A percentile compares a stretch with the other conserved stretches of the same genome.
phyloP scores from a whole-genome alignment of 2,113 vertebrate genomes.

The Ptychochromis oligacanthus region DNA sequence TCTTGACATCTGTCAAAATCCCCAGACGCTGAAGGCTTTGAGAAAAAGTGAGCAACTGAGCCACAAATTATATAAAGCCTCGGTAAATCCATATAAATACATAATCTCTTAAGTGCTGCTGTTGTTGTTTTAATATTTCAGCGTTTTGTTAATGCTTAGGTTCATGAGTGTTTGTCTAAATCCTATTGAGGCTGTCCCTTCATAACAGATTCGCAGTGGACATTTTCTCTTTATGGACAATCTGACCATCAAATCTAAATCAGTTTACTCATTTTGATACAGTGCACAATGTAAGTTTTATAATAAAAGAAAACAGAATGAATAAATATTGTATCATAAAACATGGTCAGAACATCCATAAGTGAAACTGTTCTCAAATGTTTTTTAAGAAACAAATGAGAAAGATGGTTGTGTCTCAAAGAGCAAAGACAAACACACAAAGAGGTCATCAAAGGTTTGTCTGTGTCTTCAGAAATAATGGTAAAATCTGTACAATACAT shows the following conservation, averaged over 20 bases:
- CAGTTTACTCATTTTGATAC: neutral
- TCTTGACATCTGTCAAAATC: neutral
- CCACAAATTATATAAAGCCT: neutral
- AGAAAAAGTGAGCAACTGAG: neutral
- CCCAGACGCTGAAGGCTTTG: neutral
- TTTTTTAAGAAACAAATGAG: neutral
- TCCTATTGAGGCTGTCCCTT: neutral
- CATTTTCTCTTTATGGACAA: neutral
- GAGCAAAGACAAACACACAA: neutral
- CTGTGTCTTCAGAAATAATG: neutral
- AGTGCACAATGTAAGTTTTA: too few species aligned
- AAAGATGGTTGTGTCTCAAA: neutral
- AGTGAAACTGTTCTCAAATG: neutral
- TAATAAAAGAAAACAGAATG: too few species aligned
- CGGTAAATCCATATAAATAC: neutral
- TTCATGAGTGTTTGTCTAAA: neutral
- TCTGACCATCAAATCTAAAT: too few species aligned
- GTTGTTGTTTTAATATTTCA: neutral
- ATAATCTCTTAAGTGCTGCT: slow-evolving; percentile 1
- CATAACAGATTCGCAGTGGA: neutral
- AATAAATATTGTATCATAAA: neutral
- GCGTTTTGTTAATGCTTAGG: neutral
- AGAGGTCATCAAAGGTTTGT: neutral
- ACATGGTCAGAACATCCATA: neutral
- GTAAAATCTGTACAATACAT: neutral